phyloP scores from a whole-genome alignment of 1,140 invertebrate species.

The Aleiodes sp. region DNA sequence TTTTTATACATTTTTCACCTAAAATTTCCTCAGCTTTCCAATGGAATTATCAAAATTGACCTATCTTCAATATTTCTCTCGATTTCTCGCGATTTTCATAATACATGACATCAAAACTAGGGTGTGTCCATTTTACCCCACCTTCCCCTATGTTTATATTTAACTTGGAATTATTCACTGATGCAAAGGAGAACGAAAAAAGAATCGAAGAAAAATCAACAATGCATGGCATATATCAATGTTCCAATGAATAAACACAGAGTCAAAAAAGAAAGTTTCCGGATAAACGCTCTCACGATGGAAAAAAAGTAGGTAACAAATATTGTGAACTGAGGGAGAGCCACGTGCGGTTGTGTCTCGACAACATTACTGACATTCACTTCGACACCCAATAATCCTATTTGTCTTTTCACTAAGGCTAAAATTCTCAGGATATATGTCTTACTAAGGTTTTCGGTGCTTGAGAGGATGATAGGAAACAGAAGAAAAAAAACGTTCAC shows the following conservation, averaged over 20 bases:
- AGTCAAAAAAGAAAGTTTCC: background rate
- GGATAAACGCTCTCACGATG: background rate
- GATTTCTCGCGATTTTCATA: too few species aligned
- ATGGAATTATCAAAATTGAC: too few species aligned
- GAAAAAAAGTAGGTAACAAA: background rate
- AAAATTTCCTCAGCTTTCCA: too few species aligned
- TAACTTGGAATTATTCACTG: too few species aligned
- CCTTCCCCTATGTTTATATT: too few species aligned
- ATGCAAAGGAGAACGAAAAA: background rate
- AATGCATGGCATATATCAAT: background rate
- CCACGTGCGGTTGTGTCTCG: conserved; percentile 7
- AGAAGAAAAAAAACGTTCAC: conserved; percentile 39
- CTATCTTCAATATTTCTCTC: too few species aligned
- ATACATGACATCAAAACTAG: too few species aligned
- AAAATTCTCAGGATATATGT: conserved; percentile 16
- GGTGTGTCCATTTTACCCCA: too few species aligned
- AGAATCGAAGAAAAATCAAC: background rate
- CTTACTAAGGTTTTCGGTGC: background rate
- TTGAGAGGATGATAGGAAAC: conserved; percentile 2
- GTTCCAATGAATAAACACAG: background rate
- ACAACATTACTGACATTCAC: conserved; percentile 5
- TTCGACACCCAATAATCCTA: conserved; percentile 26
- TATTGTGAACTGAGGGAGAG: background rate
- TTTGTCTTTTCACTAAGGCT: conserved; percentile 13
- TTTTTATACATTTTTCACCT: too few species aligned